Evolutionary conservation across 2,797 vertebrate species (phyloP), one percentile per base, ranked within the genome.

Genomic region (Neomorphus geoffroyi): DNA sequence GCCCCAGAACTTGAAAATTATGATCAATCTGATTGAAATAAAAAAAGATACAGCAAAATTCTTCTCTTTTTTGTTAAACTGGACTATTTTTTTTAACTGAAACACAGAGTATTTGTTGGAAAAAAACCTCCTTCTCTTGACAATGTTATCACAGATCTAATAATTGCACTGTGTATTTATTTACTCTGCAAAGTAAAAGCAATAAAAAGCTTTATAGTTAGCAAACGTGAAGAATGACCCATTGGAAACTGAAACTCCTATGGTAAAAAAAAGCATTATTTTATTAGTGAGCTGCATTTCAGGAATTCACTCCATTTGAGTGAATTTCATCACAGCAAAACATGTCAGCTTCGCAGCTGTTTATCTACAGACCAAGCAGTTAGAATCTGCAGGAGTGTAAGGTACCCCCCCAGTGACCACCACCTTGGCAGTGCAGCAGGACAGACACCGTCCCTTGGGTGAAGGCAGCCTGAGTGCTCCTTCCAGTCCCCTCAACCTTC

Each of bases 381-480:
- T 53, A n/a, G 45, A 11, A 57, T 71, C 32, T 70, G 54, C 60
- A 88, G 71, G 35, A 79, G 21, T 2, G 0, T 6, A 45, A 32
- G 17, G 11, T 50, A 22, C 37, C 30, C 39, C 28, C 4, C 0
- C 57, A 67, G 27, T 3, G 13, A 60, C 27, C 58, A 57, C 26
- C 0, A 3, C 46, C 28, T 33, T 0, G 0, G 26, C 17, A 10
- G 10, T 2, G 2, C 10, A 54, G 56, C 5, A 1, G 26, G 21
- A 69, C 28, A 60, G 35, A 46, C 23, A 69, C 6, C 30, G 54
- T 6, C 19, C 10, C 7, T 27, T 0, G 0, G 67, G 53, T n/a
- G 13, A 78, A 48, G 32, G 51, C n/a, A 64, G 6, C 9, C 19
- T 1, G 23, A 21, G 19, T 11, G 22, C 50, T 82, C n/a, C 62